A percentile compares a stretch with the other conserved stretches of the same genome.
phyloP scores from a whole-genome alignment of 2,797 vertebrate species.

The Oophaga sylvatica region DNA sequence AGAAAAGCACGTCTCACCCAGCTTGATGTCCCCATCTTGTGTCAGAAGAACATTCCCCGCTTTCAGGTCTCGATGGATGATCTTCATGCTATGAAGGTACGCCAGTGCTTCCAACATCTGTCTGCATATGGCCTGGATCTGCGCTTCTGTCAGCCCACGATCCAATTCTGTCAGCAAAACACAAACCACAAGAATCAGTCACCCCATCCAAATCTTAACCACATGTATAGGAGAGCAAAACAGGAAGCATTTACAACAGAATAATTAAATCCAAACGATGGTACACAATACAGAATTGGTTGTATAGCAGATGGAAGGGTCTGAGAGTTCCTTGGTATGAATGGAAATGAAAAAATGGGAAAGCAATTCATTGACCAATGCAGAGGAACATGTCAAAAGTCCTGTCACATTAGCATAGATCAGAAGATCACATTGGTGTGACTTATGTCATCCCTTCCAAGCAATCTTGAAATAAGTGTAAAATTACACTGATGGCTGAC shows the following conservation, averaged over 20 bases:
- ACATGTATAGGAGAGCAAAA: neutral
- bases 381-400: neutral
- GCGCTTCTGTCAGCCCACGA: conserved; percentile 87
- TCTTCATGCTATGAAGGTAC: conserved; percentile 92
- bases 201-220: neutral
- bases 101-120: conserved; percentile 92
- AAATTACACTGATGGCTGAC: no score
- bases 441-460: no score
- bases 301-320: neutral
- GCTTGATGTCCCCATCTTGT: conserved; percentile 91
- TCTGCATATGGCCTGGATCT: conserved; percentile 90
- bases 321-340: neutral
- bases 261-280: neutral
- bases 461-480: no score
- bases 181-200: neutral
- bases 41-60: conserved; percentile 94
- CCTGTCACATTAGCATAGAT: no score
- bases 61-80: conserved; percentile 98
- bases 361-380: neutral
- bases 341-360: neutral
- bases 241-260: neutral
- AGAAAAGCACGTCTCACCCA: conserved; percentile 77
- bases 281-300: neutral
- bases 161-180: conserved; percentile 84
- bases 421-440: neutral